Evolutionary conservation across 2,888 invertebrate genomes (phyloP), one percentile per base, ranked within the genome.

Genomic region (Microdon myrmicae): DNA sequence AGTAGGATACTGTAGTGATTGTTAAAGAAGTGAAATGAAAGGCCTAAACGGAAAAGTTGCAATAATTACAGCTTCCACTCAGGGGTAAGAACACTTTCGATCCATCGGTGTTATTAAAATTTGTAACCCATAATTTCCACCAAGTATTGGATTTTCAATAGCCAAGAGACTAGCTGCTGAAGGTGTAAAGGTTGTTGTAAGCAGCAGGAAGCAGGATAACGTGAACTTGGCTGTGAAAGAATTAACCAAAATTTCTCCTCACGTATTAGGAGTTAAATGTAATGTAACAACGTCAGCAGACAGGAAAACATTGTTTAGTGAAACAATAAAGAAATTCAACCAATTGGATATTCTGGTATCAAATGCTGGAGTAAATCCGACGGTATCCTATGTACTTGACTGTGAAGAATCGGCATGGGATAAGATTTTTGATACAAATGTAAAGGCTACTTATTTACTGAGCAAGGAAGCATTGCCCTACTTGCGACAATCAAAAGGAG

Each of bases 391-490:
- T 32, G 85, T 94, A 51, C 79, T 96, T 38, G 90, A 94, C 73
- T 89, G 89, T 48, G 83, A 88, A 9, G 95, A 95, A 80, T 81
- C 82, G 32, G 84, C 86, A 0, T 97, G 96, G 96, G 95, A 96
- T 77, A 96, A 96, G 85, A 92, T 96, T 74, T 96, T 98, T 81
- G 96, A 97, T 60, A 84, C 90, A 0, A 98, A 98, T 81, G 92
- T 98, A 0, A 98, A 96, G 81, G 83, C 90, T 44, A 86, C 94
- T 0, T 96, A 88, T 83, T 79, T 95, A 64, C 77, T 98, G 37
- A 90, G 94, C 10, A 90, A 96, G 81, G 93, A 94, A 82, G 89
- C 89, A 6, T 82, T 93, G 29, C 96, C 97, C 0, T 84, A 89
- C 73, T 81, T 98, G 55, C 82, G 87, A 51, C 84, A 90, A 75